phyloP scores from a whole-genome alignment of 2,113 vertebrate species.

The Percopsis transmontana region DNA sequence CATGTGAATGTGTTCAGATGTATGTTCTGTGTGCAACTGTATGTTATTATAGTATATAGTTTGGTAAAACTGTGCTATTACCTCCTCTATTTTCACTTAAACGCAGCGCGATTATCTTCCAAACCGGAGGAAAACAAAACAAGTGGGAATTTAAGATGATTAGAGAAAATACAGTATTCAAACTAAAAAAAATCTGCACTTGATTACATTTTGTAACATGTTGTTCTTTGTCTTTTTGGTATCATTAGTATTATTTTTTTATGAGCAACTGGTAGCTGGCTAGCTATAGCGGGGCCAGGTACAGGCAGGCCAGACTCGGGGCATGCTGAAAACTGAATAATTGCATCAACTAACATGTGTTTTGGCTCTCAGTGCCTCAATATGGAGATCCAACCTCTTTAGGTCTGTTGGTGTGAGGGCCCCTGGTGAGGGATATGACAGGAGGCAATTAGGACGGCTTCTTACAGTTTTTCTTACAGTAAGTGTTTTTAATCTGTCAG shows the following conservation, averaged over 20 bases:
- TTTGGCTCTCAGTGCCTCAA: slow-evolving; percentile 44
- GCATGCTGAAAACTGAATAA: slow-evolving; percentile 63
- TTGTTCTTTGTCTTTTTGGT: slow-evolving; percentile 26
- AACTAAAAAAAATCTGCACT: slow-evolving; percentile 44
- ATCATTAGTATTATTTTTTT: slow-evolving; percentile 35
- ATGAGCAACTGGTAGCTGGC: slow-evolving; percentile 50
- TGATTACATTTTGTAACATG: slow-evolving; percentile 50
- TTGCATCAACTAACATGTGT: slow-evolving; percentile 50
- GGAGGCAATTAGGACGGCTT: slow-evolving; percentile 32
- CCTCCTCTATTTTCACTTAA: slow-evolving; percentile 18
- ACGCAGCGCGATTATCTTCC: slow-evolving; percentile 14
- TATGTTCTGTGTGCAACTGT: background rate
- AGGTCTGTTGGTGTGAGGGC: slow-evolving; percentile 35
- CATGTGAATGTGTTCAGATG: background rate
- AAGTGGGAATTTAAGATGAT: slow-evolving; percentile 23
- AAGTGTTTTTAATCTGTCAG: too few relatives aligned
- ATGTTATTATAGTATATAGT: background rate
- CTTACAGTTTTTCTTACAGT: slow-evolving; percentile 14
- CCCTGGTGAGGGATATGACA: slow-evolving; percentile 24
- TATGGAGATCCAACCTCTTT: slow-evolving; percentile 45
- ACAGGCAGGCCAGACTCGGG: slow-evolving; percentile 33
- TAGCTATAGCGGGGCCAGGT: slow-evolving; percentile 55
- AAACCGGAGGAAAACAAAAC: slow-evolving; percentile 39
- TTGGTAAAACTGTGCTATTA: background rate
- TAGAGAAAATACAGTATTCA: slow-evolving; percentile 9